Base-by-base conservation (phyloP, 2,888 invertebrate species). In the Polyploca ridens region DNA sequence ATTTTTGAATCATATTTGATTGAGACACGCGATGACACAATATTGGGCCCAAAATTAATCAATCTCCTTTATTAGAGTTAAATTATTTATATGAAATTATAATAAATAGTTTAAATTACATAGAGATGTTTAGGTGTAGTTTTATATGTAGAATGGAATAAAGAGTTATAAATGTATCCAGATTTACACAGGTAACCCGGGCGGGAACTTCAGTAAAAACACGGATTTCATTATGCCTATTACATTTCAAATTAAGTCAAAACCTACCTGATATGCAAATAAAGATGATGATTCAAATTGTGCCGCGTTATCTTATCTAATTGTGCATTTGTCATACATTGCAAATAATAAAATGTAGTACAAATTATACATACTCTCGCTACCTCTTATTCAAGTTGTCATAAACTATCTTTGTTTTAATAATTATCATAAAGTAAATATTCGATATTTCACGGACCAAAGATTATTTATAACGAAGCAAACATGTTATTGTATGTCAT, bases 321-420 rank as follows among this genome's bases (percentile, higher is more conserved):
- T 81, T 79, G 67, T 82, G 80, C 81, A 82, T 83, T 82, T 82
- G 81, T 84, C 83, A 77, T 74, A 75, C 72, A 76, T 68, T 69
- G 75, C 74, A 79, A 81, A 84, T 81, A 79, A 75, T 67, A 54
- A 16, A 3, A 54, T 54, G 71, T 66, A 70, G 62, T 68, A 57
- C 68, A 7, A 49, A 49, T 49, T 49, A 10, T 19, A 54, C 19
- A 27, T 46, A 35, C 14, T 46, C 19, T 19, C 19, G 54, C 19
- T 49, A 19, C 54, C 16, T 19, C 8, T 54, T 54, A 19, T 54
- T 54, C 19, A 54, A 16, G 14, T 16, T 19, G 54, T 19, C 54
- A 8, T 54, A 10, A 54, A 54, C 19, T 54, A 54, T 8, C 3
- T 8, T 54, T 10, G 7, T 19, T n/a, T 19, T 19, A n/a, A 54